Conservation (phyloP, 2,888 invertebrate genomes). For the Noctua comes region DNA sequence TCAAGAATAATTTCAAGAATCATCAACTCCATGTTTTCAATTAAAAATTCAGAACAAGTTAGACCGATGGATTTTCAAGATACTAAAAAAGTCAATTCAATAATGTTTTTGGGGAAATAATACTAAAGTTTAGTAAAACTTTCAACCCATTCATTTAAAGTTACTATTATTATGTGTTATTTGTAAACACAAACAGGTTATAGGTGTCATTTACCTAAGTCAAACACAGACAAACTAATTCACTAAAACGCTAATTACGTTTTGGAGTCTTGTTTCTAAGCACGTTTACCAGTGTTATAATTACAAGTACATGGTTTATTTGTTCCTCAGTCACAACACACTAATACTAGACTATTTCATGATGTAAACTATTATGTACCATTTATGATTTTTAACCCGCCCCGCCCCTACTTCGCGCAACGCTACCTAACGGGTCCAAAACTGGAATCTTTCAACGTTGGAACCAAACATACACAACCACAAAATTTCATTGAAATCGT, state of each 20-base stretch:
- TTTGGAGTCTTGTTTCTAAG: not conserved
- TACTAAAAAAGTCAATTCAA: not conserved
- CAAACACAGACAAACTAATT: not conserved
- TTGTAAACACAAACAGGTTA: not conserved
- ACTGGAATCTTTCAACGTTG: not conserved
- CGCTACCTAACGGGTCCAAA: not conserved
- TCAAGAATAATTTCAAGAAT: not conserved
- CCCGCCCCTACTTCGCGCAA: not conserved
- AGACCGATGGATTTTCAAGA: not conserved
- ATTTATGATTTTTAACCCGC: not conserved
- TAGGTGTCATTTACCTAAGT: conserved; percentile 12
- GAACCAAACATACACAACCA: not conserved
- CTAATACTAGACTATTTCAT: not conserved
- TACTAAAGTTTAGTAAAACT: not conserved
- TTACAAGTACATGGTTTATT: conserved; percentile 2
- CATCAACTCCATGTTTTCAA: not conserved
- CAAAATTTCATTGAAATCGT: not conserved
- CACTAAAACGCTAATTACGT: not conserved
- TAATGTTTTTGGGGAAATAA: not conserved
- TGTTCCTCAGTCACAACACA: not conserved
- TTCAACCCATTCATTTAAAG: conserved; percentile 1
- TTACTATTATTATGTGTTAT: not conserved
- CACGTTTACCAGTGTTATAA: not conserved
- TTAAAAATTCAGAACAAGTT: not conserved
- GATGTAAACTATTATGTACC: not conserved